Conservation (phyloP, 1,140 invertebrate species). For the Leptopilina clavipes region DNA sequence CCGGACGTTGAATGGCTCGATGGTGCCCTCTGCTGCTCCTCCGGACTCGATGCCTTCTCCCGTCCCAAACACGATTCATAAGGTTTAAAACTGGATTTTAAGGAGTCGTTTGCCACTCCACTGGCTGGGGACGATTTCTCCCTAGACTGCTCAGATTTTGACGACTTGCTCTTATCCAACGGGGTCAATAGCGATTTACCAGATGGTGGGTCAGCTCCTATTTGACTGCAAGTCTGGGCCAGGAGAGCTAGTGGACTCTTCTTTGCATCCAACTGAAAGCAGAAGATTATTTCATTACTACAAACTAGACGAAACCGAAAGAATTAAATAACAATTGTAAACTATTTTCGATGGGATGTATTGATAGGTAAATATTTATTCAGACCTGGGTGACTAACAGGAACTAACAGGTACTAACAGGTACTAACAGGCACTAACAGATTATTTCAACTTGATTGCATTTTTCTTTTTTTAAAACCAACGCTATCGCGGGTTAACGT, state of each 20-base stretch:
- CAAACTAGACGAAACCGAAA: not conserved
- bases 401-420: no score
- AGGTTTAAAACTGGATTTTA: slow-evolving; percentile 79
- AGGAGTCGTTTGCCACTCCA: slow-evolving; percentile 62
- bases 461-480: not conserved
- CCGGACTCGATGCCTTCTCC: slow-evolving; percentile 66
- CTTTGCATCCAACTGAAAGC: slow-evolving; percentile 94
- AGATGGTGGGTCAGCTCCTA: slow-evolving; percentile 89
- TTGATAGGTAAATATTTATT: slow-evolving; percentile 8
- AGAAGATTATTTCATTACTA: slow-evolving; percentile 62
- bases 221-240: slow-evolving; percentile 96
- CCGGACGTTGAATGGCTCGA: slow-evolving; percentile 65
- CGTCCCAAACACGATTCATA: slow-evolving; percentile 79
- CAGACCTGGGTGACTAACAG: not conserved
- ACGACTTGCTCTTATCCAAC: slow-evolving; percentile 74
- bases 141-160: slow-evolving; percentile 75
- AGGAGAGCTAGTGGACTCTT: slow-evolving; percentile 94
- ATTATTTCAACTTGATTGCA: slow-evolving; percentile 3
- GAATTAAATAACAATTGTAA: not conserved
- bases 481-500: slow-evolving; percentile 7
- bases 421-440: no score
- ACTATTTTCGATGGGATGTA: not conserved
- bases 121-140: slow-evolving; percentile 77
- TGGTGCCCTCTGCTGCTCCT: slow-evolving; percentile 62
- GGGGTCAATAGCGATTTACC: slow-evolving; percentile 80